A percentile compares a stretch with the other conserved stretches of the same genome.
Conservation (phyloP, 64 coral and sea anemone genomes). For the Anthopleura sola region DNA sequence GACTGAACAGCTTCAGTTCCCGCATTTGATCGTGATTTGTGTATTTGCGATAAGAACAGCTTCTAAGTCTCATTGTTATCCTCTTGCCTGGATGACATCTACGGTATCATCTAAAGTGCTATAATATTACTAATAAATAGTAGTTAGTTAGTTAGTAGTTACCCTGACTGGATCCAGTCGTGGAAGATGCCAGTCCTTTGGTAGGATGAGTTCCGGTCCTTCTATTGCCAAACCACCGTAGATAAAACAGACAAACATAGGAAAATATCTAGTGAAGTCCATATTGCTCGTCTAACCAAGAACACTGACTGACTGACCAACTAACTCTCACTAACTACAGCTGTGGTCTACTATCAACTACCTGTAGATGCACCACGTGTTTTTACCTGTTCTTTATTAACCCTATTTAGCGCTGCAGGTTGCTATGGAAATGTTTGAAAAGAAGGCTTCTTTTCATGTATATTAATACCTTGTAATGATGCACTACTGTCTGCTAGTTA, state of each 20-base stretch:
- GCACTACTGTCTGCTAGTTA: no score
- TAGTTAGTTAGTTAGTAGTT: no score
- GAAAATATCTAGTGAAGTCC: neutral
- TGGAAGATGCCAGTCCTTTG: neutral
- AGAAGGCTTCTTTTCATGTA: no score
- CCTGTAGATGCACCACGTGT: neutral
- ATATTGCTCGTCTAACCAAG: neutral
- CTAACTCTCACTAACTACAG: neutral
- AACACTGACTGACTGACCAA: neutral
- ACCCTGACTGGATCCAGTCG: conserved; percentile 11
- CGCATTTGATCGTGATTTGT: no score
- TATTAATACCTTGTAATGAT: no score
- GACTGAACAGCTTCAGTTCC: no score
- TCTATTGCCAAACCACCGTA: neutral
- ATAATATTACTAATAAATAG: no score
- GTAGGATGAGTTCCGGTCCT: neutral
- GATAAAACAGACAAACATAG: neutral
- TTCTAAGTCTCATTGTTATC: no score
- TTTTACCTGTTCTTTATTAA: neutral
- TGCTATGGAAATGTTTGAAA: neutral
- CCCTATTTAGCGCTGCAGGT: neutral
- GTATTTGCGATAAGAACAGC: no score
- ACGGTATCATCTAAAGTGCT: no score
- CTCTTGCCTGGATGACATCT: no score
- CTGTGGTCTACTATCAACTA: neutral